Evolutionary conservation across 2,113 vertebrate genomes (phyloP).

Genomic region (Tupaia tana): DNA sequence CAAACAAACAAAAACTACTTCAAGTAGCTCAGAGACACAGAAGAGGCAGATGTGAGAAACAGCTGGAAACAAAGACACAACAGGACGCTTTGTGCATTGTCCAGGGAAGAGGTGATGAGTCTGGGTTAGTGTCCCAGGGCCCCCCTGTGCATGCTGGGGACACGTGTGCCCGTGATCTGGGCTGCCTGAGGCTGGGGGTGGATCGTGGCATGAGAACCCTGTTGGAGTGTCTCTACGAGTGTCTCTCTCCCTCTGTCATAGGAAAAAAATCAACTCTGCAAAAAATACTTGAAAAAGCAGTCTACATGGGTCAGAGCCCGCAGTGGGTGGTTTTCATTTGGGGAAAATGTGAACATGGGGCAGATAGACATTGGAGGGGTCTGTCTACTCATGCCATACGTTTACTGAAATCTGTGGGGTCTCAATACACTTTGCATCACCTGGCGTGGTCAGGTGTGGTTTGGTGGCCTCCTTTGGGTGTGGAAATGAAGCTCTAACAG

Average conservation of each 20-base stretch:
- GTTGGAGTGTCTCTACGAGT: too few species aligned
- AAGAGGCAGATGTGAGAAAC: not conserved
- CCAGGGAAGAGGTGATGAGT: not conserved
- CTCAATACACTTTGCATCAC: not conserved
- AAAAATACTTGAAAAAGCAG: not conserved
- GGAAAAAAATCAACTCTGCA: too few species aligned
- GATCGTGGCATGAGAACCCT: too few species aligned
- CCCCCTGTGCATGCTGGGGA: too few species aligned
- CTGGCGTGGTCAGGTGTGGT: too few species aligned
- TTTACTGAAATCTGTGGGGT: not conserved
- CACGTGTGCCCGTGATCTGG: too few species aligned
- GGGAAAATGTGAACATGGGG: not conserved
- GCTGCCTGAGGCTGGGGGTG: too few species aligned
- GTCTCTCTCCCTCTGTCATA: too few species aligned
- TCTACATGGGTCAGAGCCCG: too few species aligned
- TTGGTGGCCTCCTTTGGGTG: too few species aligned
- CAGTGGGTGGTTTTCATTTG: not conserved
- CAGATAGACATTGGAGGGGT: not conserved
- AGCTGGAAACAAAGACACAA: not conserved
- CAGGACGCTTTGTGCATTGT: not conserved
- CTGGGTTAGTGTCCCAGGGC: too few species aligned
- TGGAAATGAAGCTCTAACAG: not conserved
- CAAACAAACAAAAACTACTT: not conserved
- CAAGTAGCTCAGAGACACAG: not conserved
- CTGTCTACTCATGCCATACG: rapidly evolving